Conservation (phyloP, 2,113 vertebrate genomes). For the Corapipo altera region DNA sequence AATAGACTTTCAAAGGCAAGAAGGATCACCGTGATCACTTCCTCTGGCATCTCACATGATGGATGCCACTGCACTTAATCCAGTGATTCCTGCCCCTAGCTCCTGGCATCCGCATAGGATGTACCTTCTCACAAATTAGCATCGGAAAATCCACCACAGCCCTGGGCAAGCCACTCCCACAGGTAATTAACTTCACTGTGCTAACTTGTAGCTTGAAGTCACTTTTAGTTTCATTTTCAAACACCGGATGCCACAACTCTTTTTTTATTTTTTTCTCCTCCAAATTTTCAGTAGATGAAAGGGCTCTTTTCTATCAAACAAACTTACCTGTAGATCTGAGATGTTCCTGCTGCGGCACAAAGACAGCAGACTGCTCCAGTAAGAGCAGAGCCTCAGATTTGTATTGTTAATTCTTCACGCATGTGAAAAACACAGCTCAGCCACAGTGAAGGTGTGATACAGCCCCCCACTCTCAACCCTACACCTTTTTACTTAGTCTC, state of each 20-base stretch:
- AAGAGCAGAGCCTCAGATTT: background rate
- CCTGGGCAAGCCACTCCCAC: background rate
- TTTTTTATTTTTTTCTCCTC: background rate
- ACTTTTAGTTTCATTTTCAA: background rate
- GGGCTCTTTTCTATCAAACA: background rate
- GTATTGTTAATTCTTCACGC: background rate
- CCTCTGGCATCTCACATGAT: background rate
- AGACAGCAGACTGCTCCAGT: background rate
- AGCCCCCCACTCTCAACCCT: background rate
- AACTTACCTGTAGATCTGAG: background rate
- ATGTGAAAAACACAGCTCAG: background rate
- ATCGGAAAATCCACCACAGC: background rate
- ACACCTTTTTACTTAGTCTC: background rate
- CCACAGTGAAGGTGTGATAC: background rate
- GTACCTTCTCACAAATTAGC: background rate
- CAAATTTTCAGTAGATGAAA: background rate
- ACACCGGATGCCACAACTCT: rapidly evolving
- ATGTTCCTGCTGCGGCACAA: background rate
- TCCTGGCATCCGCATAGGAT: background rate
- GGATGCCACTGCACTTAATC: background rate
- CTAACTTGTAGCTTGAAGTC: background rate
- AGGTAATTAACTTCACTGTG: background rate
- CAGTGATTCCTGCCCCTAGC: background rate
- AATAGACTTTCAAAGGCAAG: background rate
- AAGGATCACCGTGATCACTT: background rate